phyloP scores from a whole-genome alignment of 2,113 vertebrate species.

The Equus quagga region DNA sequence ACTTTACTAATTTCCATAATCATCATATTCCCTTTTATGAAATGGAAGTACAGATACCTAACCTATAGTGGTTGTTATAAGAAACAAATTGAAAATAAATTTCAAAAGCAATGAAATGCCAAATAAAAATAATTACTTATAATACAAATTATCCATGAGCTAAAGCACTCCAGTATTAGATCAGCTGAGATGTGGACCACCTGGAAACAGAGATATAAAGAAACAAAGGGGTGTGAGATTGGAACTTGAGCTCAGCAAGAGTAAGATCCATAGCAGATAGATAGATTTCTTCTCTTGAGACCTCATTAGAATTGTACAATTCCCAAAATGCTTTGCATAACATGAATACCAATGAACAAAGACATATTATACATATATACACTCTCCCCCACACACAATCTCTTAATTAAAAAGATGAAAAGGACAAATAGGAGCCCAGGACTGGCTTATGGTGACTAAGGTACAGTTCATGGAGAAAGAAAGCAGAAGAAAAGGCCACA shows the following conservation, averaged over 20 bases:
- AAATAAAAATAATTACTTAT: neutral
- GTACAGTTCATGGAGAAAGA: neutral
- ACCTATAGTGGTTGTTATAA: neutral
- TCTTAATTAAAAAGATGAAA: neutral
- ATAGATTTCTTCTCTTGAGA: neutral
- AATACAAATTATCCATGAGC: neutral
- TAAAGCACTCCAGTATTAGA: neutral
- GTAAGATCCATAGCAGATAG: neutral
- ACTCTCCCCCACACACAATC: accelerated
- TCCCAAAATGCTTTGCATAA: neutral
- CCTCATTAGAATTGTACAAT: neutral
- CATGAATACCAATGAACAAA: neutral
- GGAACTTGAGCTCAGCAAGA: neutral
- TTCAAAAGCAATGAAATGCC: neutral
- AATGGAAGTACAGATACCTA: neutral
- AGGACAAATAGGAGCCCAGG: neutral
- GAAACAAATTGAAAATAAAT: slow-evolving; percentile 12
- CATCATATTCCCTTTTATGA: neutral
- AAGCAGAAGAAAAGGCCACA: neutral
- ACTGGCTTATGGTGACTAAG: neutral
- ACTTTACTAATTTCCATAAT: neutral
- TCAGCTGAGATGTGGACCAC: neutral
- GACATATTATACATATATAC: neutral
- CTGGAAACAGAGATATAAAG: neutral
- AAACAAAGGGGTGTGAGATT: neutral